Base-by-base conservation (phyloP, 2,797 vertebrate genomes). In the Orestias chungarensis region DNA sequence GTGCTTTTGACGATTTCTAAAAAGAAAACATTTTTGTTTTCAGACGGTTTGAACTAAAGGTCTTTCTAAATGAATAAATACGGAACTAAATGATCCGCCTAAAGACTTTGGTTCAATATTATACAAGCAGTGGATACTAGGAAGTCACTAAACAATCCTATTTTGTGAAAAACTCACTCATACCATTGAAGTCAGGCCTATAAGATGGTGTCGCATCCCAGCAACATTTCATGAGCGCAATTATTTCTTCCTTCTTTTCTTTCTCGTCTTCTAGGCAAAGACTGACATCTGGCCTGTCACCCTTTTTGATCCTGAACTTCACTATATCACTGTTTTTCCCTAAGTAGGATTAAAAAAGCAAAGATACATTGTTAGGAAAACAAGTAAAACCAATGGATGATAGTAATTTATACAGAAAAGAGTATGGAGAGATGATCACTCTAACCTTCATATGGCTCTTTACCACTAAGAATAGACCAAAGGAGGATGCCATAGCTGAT, bases 401-500 rank as follows among this genome's bases (percentile, higher is more conserved):
- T 52, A 44, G 4, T 27, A 15, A 38, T 29, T 70, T 52, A 27
- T 47, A 9, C 9, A 0, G 23, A 31, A 55, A 65, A 68, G 9
- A 1, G 4, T 25, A 40, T 6, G 15, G 64, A 5, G 55, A 43
- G 27, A 15, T 61, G 67, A 78, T 29, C 2, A 40, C 27, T 68
- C 80, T 2, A 73, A 88, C 91, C 7, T 83, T n/a, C 8, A 80
- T 87, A 91, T 3, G 90, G 91, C 23, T 87, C 78, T 86, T 86
- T 6, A 0, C 90, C 89, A 35, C 46, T 81, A 9, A 85, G 0
- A 65, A 91, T 70, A 20, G 80, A 82, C 89, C 90, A 92, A 7
- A 93, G 80, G 70, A 94, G 86, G 62, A 92, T 83, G 2, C 88
- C 86, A 40, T 89, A 93, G 78, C 92, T 93, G 64, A 75, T 15